These are phyloP conservation scores for Zygaena filipendulae DNA, from an alignment of 2,888 invertebrate genomes.

Conservation along the genomic window DNA sequence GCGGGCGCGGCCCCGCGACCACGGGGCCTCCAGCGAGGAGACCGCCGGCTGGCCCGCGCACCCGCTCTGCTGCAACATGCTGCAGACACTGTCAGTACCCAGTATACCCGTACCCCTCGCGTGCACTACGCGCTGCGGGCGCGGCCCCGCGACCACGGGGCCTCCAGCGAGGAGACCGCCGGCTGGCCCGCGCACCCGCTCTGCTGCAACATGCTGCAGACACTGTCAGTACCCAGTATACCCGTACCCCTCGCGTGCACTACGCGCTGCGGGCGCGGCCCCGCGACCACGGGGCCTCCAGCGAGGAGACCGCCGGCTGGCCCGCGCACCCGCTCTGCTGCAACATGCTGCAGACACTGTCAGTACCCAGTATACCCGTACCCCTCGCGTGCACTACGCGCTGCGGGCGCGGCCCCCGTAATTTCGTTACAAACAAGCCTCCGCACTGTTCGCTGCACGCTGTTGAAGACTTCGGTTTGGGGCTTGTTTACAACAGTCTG, in stretches of 20 bases:
- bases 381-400: no score
- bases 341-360: slow-evolving; percentile 87
- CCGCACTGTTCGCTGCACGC: no score
- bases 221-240: slow-evolving; percentile 83
- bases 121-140: slow-evolving; percentile 49
- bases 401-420: slow-evolving; percentile 39
- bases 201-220: slow-evolving; percentile 85
- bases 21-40: slow-evolving; percentile 67
- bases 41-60: slow-evolving; percentile 82
- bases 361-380: no score
- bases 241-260: no score
- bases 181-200: slow-evolving; percentile 89
- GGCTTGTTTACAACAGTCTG: no score
- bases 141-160: slow-evolving; percentile 36
- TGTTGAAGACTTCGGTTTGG: no score
- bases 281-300: slow-evolving; percentile 43
- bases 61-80: slow-evolving; percentile 86
- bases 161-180: slow-evolving; percentile 72
- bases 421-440: no score
- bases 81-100: slow-evolving; percentile 85
- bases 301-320: slow-evolving; percentile 81
- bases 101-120: no score
- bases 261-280: slow-evolving; percentile 43
- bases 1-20: slow-evolving; percentile 37
- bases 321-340: slow-evolving; percentile 88